Base-by-base conservation (phyloP, 2,113 vertebrate genomes). In the Alligator sinensis region DNA sequence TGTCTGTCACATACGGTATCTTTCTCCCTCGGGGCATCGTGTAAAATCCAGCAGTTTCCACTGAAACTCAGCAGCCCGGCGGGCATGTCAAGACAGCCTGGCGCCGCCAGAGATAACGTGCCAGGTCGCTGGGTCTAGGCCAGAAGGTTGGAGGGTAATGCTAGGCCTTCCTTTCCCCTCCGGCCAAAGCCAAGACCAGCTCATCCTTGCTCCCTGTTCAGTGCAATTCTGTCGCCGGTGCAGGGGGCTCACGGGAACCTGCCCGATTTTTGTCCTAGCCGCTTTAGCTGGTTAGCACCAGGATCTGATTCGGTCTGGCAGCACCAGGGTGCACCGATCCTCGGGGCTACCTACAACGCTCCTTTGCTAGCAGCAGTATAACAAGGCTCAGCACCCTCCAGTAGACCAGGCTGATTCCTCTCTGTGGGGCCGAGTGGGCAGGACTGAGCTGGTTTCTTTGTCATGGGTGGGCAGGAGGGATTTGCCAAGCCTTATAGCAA, bases 241-340 rank as follows among this genome's bases (percentile, higher is more conserved):
- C 30, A n/a, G 14, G 11, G 28, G n/a, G 4, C 66, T 30, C 66
- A 17, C 17, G 66, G 28, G 11, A 68, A 30, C 19, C 15, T 19
- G 7, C n/a, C 66, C 9, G 5, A 19, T 9, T 30, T 68, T 63
- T 76, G 86, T 84, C 64, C 81, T 1, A 1, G 25, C 0, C 0
- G 55, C 62, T 84, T 64, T 55, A 76, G 78, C 86, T 74, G 78
- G 81, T 88, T 9, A 30, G 47, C 47, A 47, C 47, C 47, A 28
- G 74, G 25, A 27, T 7, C 0, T 0, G 3, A 80, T 70, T 47
- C 1, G 0, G 87, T 85, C 1, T 0, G 2, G 78, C 9, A n/a
- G 82, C 16, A 62, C 17, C 6, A 0, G 88, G 74, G 77, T 38
- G 75, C 86, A 89, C 87, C 87, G 55, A 19, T 11, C 22, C 25